A percentile compares a stretch with the other conserved stretches of the same genome.
phyloP scores from a whole-genome alignment of 2,113 vertebrate genomes.

The Engraulis encrasicolus region DNA sequence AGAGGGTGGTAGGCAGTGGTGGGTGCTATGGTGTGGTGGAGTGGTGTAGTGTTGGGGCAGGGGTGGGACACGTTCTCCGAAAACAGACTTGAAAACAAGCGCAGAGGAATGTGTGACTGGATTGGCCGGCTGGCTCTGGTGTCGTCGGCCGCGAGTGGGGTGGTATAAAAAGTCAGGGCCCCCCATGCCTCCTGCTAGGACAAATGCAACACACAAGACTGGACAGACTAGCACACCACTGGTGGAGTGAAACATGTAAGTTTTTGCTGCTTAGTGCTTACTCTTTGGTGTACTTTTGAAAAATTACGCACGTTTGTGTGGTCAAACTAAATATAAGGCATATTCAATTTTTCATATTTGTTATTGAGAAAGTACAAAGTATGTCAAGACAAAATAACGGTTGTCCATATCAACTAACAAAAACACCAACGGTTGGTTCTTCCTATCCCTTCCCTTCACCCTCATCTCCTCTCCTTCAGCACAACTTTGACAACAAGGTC shows the following conservation, averaged over 20 bases:
- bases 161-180: constrained; percentile 70
- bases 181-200: constrained; percentile 59
- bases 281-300: background rate
- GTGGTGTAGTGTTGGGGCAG: constrained; percentile 41
- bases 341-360: background rate
- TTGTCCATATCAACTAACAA: background rate
- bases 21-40: too few species aligned
- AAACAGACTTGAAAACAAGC: constrained; percentile 66
- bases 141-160: constrained; percentile 63
- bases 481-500: constrained; percentile 18
- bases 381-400: too few species aligned
- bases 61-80: constrained; percentile 65
- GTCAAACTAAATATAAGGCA: background rate
- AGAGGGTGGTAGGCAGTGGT: constrained; percentile 66
- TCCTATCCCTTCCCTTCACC: too few species aligned
- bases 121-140: constrained; percentile 61
- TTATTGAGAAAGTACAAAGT: background rate
- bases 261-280: background rate
- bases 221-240: background rate
- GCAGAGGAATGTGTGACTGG: constrained; percentile 67
- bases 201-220: constrained; percentile 8
- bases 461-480: too few species aligned
- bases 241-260: background rate
- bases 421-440: background rate
- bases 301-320: background rate